These are phyloP conservation scores for Periplaneta americana DNA, from an alignment of 1,140 invertebrate genomes.

Conservation along the genomic window DNA sequence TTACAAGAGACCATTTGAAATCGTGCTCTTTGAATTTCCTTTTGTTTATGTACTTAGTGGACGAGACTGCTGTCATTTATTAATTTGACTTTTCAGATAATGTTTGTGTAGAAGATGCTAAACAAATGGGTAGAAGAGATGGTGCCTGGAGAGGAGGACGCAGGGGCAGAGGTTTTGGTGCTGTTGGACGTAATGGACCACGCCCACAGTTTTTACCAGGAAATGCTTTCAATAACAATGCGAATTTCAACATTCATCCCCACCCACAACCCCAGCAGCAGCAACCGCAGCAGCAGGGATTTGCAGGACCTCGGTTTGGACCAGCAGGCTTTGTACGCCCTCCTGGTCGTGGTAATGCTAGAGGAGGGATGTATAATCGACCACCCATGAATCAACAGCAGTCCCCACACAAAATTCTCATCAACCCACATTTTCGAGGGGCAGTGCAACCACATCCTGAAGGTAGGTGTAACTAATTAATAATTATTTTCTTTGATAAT, in stretches of 20 bases:
- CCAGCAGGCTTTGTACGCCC: background rate
- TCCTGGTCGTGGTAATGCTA: background rate
- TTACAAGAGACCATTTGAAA: too few relatives aligned
- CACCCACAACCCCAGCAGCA: background rate
- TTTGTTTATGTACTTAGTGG: too few relatives aligned
- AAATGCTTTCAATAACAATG: background rate
- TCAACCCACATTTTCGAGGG: slow-evolving; percentile 43
- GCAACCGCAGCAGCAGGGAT: slow-evolving; percentile 7
- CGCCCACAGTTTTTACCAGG: background rate
- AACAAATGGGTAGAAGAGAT: background rate
- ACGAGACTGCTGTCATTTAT: too few relatives aligned
- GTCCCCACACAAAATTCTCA: slow-evolving; percentile 37
- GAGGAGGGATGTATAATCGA: background rate
- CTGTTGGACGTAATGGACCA: background rate
- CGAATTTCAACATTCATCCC: background rate
- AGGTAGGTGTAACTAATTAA: slow-evolving; percentile 24
- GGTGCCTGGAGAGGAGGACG: background rate
- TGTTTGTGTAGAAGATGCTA: background rate
- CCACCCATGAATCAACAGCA: background rate
- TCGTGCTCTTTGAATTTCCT: too few relatives aligned
- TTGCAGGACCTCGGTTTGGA: background rate
- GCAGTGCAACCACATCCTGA: slow-evolving; percentile 32
- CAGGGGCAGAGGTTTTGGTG: background rate
- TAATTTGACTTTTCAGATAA: background rate
- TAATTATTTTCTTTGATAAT: too few relatives aligned